Base-by-base conservation (phyloP, 30 jellyfish, hydroid and myxozoan species). In the Aurelia aurita region DNA sequence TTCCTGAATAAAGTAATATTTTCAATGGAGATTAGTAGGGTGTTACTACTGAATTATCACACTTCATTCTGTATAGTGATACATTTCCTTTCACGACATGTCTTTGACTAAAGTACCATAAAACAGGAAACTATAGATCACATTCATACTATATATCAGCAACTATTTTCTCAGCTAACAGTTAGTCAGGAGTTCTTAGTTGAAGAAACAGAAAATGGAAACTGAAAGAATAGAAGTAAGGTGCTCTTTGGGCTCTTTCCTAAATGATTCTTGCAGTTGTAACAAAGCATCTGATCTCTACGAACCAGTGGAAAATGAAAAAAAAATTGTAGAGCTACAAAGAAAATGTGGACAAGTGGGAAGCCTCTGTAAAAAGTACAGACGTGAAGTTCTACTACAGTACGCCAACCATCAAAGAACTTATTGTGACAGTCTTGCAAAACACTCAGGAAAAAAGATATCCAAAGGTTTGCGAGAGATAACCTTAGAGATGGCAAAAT, bases 231-330 rank as follows among this genome's bases (percentile, higher is more conserved):
- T 23, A 22, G 73, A 64, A 22, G 28, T 44, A 16, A 4, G 49
- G 23, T 64, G 77, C 28, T 64, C 31, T 23, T 5, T 22, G 14
- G 77, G 77, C 31, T 34, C 3, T 22, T 34, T 64, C 54, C 77
- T 64, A 31, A 64, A 64, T 64, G 77, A 64, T n/a, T 26, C n/a
- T 27, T 64, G 77, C 28, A 23, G 28, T 44, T 31, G 19, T 25
- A 16, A 49, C 14, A 64, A 34, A 22, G 46, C 9, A 64, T 3
- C 16, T 22, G 25, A 16, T 6, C 28, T 64, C 31, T 60, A 60
- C 21, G 16, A 60, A 10, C 31, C 73, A 11, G 73, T 10, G 16
- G 73, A 60, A 15, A 15, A 60, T 15, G 73, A 60, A 60, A 60
- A 60, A 13, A 26, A 60, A 22, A 15, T 60, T 9, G 25, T 60